phyloP scores from a whole-genome alignment of 2,113 vertebrate genomes.

The Asarcornis scutulata region DNA sequence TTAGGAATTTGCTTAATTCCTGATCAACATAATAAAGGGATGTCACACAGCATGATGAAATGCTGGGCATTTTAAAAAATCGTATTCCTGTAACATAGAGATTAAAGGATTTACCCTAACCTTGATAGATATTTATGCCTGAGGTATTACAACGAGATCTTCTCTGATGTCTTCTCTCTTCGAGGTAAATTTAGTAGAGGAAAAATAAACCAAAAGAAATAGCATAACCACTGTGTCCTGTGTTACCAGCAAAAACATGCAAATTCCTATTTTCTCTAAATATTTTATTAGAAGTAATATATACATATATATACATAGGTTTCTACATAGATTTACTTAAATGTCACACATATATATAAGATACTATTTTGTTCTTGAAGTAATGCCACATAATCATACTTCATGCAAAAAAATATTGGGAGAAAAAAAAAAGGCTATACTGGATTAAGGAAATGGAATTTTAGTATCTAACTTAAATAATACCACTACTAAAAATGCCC shows the following conservation, averaged over 20 bases:
- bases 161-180: neutral
- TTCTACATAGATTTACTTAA: neutral
- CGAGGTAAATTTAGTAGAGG: neutral
- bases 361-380: neutral
- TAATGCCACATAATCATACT: neutral
- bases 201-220: neutral
- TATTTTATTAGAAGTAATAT: neutral
- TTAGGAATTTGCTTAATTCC: neutral
- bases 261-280: neutral
- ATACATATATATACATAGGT: neutral
- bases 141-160: neutral
- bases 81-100: neutral
- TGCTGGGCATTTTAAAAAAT: neutral
- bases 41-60: neutral
- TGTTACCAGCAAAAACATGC: neutral
- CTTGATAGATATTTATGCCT: neutral
- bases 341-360: neutral
- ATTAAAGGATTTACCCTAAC: conserved; percentile 1
- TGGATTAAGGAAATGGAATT: neutral
- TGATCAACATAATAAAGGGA: neutral
- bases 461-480: neutral
- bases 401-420: neutral
- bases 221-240: neutral
- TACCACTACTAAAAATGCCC: neutral
- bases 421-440: neutral